Base-by-base conservation (phyloP, 1,140 invertebrate genomes). In the Drosophila funebris region DNA sequence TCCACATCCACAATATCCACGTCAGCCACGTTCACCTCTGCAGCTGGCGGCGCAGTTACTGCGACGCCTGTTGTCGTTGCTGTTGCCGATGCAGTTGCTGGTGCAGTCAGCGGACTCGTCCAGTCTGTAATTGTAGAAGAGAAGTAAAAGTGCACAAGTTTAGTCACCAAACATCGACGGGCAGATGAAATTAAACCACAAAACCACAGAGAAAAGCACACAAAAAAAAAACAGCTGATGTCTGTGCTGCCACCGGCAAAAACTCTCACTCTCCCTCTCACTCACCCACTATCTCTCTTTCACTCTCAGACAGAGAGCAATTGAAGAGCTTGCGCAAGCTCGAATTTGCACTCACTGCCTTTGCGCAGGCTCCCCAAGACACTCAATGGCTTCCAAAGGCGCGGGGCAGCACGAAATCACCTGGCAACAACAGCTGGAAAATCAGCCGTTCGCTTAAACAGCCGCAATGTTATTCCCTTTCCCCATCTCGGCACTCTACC, bases 401-500 rank as follows among this genome's bases (percentile, higher is more conserved):
- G 44, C 37, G 48, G 61, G 31, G 7, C 4, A 46, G 22, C 31
- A 48, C 53, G 72, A 83, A 90, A 90, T 90, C 89, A 90, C 89
- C 89, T 90, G 90, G 89, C 85, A 90, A 90, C 89, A 87, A 87
- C 89, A 90, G 89, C 89, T 90, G 89, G 90, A 90, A 90, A 76
- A 90, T 90, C 90, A 90, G 89, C 90, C 84, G 89, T 83, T 90
- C 62, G 54, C 29, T 69, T 39, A 57, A 48, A 41, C 24, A 43
- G 18, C 13, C 53, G 9, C 13, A 37, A 24, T 16, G 37, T 33
- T 33, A n/a, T 33, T 20, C 48, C 36, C 16, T 13, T 5, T 13
- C 7, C n/a, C 9, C 37, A 18, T n/a, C 39, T 27, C 50, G 13
- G n/a, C 48, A 2, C 48, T 31, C 4, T 4, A 6, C 22, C 1